A percentile compares a stretch with the other conserved stretches of the same genome.
These are phyloP conservation scores for Peromyscus californicus DNA, from an alignment of 2,113 vertebrate genomes.

Conservation along the genomic window DNA sequence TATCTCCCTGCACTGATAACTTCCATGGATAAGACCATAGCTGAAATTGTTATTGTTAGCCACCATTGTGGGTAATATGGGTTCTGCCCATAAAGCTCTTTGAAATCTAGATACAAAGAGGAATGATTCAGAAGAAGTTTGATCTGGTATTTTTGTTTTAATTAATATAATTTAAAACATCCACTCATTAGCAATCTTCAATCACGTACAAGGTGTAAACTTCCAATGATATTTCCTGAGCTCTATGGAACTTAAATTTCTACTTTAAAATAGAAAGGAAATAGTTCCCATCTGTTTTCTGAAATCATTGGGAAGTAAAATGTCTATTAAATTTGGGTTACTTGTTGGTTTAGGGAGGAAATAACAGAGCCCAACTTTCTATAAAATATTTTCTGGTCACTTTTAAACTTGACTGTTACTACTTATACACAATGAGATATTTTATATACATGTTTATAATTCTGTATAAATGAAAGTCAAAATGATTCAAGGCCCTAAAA, in stretches of 20 bases:
- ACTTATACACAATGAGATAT: slow-evolving; percentile 59
- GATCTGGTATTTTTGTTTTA: slow-evolving; percentile 19
- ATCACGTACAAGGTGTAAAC: slow-evolving; percentile 58
- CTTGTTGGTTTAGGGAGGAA: slow-evolving; percentile 49
- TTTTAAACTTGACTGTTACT: slow-evolving; percentile 57
- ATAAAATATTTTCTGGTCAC: slow-evolving; percentile 37
- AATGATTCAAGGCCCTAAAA: slow-evolving; percentile 60
- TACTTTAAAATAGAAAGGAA: slow-evolving; percentile 45
- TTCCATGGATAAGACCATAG: slow-evolving; percentile 57
- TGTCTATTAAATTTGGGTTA: not conserved
- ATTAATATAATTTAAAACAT: slow-evolving; percentile 56
- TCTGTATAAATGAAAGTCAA: slow-evolving; percentile 52
- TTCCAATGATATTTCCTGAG: slow-evolving; percentile 40
- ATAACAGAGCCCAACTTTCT: slow-evolving; percentile 47
- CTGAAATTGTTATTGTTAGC: slow-evolving; percentile 65
- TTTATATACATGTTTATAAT: slow-evolving; percentile 59
- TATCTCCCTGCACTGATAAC: slow-evolving; percentile 50
- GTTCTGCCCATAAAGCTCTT: slow-evolving; percentile 59
- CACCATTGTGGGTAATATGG: not conserved
- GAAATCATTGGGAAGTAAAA: slow-evolving; percentile 12
- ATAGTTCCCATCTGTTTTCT: not conserved
- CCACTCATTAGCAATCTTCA: slow-evolving; percentile 50
- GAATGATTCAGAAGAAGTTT: slow-evolving; percentile 65
- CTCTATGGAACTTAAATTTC: slow-evolving; percentile 56
- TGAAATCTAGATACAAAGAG: slow-evolving; percentile 72